Percentiles rank a stretch among this genome's conserved stretches.
These are phyloP conservation scores for Tauraco hartlaubi DNA, from an alignment of 2,797 vertebrate genomes.

Conservation along the genomic window DNA sequence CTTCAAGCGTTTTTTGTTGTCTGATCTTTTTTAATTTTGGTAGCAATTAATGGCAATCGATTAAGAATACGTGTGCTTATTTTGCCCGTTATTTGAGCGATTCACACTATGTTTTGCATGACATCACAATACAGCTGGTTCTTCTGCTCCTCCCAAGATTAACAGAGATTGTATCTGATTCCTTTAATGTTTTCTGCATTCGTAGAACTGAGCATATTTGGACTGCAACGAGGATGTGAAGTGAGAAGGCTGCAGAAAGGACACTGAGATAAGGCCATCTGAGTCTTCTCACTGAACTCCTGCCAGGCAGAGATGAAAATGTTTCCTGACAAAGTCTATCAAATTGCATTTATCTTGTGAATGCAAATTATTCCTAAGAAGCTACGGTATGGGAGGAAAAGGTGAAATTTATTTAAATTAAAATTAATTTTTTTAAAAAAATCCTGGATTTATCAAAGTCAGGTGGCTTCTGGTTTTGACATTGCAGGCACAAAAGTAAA, in stretches of 20 bases:
- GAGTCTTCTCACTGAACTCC: constrained; percentile 40
- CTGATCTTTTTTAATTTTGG: background rate
- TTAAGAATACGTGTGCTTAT: constrained; percentile 19
- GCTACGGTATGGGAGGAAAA: background rate
- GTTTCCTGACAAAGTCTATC: constrained; percentile 49
- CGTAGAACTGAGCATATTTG: constrained; percentile 24
- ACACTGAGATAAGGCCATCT: constrained; percentile 43
- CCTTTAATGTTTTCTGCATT: constrained; percentile 1
- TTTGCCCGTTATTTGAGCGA: background rate
- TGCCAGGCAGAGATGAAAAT: constrained; percentile 55
- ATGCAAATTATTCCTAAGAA: constrained; percentile 22
- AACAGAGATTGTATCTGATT: constrained; percentile 42
- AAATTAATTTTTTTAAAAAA: background rate
- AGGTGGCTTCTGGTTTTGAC: background rate
- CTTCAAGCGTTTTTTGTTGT: constrained; percentile 12
- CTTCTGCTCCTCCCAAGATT: constrained; percentile 10
- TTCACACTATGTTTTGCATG: background rate
- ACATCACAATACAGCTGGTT: background rate
- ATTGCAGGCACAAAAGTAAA: background rate
- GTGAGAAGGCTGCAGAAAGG: constrained; percentile 22
- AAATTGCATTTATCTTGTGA: constrained; percentile 58
- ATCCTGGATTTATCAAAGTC: background rate
- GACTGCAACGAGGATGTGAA: background rate
- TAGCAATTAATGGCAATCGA: background rate
- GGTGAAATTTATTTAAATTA: background rate